Percentiles rank a stretch among this genome's conserved stretches.
Conservation (phyloP, 2,888 invertebrate genomes). For the Rhyacophila evoluta region DNA sequence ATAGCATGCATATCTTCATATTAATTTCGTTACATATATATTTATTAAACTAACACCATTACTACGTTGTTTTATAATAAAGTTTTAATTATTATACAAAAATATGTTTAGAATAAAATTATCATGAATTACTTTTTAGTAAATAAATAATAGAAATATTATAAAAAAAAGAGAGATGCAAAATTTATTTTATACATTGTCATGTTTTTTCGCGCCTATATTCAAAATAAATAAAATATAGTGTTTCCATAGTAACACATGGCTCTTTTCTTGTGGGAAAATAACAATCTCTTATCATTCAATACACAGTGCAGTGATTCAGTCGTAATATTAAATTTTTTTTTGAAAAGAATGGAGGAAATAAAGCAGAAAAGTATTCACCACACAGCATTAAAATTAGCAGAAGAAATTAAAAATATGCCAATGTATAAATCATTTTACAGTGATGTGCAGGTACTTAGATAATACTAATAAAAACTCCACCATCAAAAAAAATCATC, state of each 20-base stretch:
- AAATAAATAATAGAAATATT: no score
- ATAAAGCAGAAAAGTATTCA: slow-evolving; percentile 76
- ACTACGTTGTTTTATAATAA: no score
- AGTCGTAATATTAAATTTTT: no score
- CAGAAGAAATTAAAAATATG: slow-evolving; percentile 82
- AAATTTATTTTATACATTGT: no score
- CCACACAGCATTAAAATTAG: slow-evolving; percentile 81
- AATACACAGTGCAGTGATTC: background rate
- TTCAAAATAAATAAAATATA: background rate
- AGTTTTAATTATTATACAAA: no score
- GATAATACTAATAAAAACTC: background rate
- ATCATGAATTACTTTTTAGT: no score
- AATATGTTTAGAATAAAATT: no score
- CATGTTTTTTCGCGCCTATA: slow-evolving; percentile 12
- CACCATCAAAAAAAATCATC: no score
- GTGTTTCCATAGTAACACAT: background rate
- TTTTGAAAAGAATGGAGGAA: slow-evolving; percentile 63
- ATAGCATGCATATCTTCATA: no score
- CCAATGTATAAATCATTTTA: slow-evolving; percentile 82
- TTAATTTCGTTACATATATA: no score
- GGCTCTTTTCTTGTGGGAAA: background rate
- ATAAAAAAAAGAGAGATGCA: no score
- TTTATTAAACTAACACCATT: no score
- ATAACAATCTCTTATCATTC: background rate
- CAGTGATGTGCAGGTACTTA: slow-evolving; percentile 80